Evolutionary conservation across 2,888 invertebrate species (phyloP).

Genomic region (Cephus runcator): DNA sequence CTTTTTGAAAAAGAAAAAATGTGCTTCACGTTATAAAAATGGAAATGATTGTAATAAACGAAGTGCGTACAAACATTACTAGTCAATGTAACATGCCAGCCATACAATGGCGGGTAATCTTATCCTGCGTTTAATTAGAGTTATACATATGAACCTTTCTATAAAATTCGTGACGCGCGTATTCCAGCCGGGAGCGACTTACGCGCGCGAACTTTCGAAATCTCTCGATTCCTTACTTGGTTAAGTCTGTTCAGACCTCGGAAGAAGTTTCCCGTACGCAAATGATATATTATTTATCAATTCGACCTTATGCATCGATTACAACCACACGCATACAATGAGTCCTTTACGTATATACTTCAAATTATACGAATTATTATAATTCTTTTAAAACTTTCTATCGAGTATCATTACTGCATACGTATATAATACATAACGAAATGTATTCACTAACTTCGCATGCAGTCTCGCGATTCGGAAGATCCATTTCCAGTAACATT

Average conservation of each 20-base stretch:
- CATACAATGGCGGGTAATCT: neutral
- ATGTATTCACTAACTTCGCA: conserved; percentile 12
- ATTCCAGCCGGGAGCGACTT: neutral
- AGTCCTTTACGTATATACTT: neutral
- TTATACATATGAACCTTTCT: neutral
- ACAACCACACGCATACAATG: neutral
- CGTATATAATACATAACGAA: neutral
- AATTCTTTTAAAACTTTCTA: neutral
- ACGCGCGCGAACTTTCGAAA: neutral
- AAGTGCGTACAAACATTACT: neutral
- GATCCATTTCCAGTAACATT: conserved; percentile 17
- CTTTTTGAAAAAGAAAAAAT: neutral
- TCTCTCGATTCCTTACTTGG: neutral
- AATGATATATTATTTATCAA: neutral
- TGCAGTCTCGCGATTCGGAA: conserved; percentile 4
- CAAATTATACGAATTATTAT: neutral
- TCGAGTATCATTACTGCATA: neutral
- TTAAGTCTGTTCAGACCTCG: neutral
- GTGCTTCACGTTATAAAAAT: neutral
- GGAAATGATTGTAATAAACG: neutral
- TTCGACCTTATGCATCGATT: neutral
- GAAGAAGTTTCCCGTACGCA: neutral
- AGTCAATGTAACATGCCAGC: neutral
- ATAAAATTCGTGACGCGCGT: neutral
- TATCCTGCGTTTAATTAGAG: neutral